Evolutionary conservation across 2,797 vertebrate genomes (phyloP), one percentile per base, ranked within the genome.

Genomic region (Siniperca undulata): DNA sequence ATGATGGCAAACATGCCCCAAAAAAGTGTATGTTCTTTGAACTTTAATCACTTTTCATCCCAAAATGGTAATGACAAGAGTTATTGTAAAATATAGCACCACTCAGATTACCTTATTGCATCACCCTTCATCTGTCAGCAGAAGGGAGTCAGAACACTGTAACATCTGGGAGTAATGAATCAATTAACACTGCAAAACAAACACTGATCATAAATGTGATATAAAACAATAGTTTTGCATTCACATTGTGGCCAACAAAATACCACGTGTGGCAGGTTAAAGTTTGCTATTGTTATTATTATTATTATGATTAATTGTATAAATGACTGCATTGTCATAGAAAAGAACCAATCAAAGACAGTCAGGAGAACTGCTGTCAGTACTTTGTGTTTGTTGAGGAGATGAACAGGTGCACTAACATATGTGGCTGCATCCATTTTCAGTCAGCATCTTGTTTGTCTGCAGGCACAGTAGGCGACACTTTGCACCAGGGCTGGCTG

Each of bases 71-170:
- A 79, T 75, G 19, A 5, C 44, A 70, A 77, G 59, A 83, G 48
- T 84, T 74, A 83, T 77, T 78, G 74, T 86, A 77, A 84, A 81
- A 56, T 78, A 74, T 83, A 93, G 84, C 91, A 92, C 88, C 90
- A 88, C 79, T 72, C 85, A 71, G 50, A 82, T 67, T 46, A 82
- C 69, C 68, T 91, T 94, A 92, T 91, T 93, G 87, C 85, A 80
- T 77, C 19, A 5, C 65, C 74, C 73, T 80, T 82, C 71, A 55
- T 70, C 42, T 50, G 34, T 82, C n/a, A 67, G 34, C 60, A 82
- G 69, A 81, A 68, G 61, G 77, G 77, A 60, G 42, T 83, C 22
- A n/a, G 69, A 80, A 55, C 61, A 56, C 46, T 61, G 66, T 55
- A 69, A 78, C 79, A 77, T 77, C 69, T 66, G 69, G 50, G 68